Evolutionary conservation across 2,797 vertebrate species (phyloP).

Genomic region (Trematomus bernacchii): DNA sequence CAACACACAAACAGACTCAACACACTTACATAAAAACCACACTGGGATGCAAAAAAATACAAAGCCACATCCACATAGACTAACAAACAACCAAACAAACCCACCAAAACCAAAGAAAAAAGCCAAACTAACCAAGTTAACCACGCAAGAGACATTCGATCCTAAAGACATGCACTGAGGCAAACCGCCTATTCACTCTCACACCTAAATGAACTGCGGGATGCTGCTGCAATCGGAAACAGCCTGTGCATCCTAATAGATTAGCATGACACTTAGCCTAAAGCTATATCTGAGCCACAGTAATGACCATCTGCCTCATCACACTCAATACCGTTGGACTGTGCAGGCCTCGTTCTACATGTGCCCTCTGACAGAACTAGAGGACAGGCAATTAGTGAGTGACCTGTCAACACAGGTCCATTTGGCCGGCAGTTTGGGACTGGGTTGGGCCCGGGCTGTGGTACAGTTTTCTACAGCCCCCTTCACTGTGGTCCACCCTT

Average conservation of each 20-base stretch:
- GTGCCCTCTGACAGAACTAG: slow-evolving; percentile 54
- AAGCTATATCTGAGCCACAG: slow-evolving; percentile 52
- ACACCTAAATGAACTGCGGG: slow-evolving; percentile 22
- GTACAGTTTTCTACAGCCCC: slow-evolving; percentile 34
- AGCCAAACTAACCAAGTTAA: slow-evolving; percentile 54
- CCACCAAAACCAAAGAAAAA: slow-evolving; percentile 47
- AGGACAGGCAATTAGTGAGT: slow-evolving; percentile 61
- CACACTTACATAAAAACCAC: slow-evolving; percentile 63
- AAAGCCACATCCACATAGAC: slow-evolving; percentile 56
- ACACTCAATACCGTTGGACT: slow-evolving; percentile 58
- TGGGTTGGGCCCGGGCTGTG: slow-evolving; percentile 23
- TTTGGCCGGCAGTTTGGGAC: slow-evolving; percentile 55
- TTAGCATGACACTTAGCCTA: slow-evolving; percentile 48
- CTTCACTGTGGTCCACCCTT: slow-evolving; percentile 64
- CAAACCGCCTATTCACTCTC: slow-evolving; percentile 34
- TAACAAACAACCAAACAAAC: slow-evolving; percentile 71
- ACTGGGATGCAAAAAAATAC: slow-evolving; percentile 69
- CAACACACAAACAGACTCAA: slow-evolving; percentile 55
- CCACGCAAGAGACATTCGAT: slow-evolving; percentile 20
- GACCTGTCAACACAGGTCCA: slow-evolving; percentile 63
- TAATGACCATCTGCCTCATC: slow-evolving; percentile 44
- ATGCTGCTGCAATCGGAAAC: slow-evolving; percentile 31
- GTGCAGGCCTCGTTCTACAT: slow-evolving; percentile 44
- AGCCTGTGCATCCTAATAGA: slow-evolving; percentile 49
- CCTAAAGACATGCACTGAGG: slow-evolving; percentile 20